phyloP scores from a whole-genome alignment of 2,888 invertebrate species.

The Crioceris asparagi region DNA sequence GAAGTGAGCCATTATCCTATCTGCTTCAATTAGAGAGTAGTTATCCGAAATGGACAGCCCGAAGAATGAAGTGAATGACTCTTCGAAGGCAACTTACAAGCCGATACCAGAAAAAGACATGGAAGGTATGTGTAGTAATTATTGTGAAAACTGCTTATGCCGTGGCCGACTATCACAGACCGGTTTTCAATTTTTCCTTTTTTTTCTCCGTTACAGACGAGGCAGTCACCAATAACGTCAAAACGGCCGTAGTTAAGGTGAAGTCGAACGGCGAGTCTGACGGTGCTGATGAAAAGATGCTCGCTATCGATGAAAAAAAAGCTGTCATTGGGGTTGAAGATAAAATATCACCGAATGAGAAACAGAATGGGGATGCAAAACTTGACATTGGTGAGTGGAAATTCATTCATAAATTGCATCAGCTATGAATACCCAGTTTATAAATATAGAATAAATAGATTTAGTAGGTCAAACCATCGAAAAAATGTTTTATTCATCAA shows the following conservation, averaged over 20 bases:
- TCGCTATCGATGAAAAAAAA: conserved; percentile 46
- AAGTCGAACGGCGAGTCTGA: conserved; percentile 39
- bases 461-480: no score
- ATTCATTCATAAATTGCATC: conserved; percentile 1
- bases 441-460: no score
- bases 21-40: no score
- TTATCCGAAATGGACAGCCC: no score
- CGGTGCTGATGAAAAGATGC: conserved; percentile 62
- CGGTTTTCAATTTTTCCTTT: conserved; percentile 7
- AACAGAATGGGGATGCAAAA: conserved; percentile 80
- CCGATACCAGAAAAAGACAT: conserved; percentile 47
- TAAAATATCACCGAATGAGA: conserved; percentile 39
- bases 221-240: conserved; percentile 29
- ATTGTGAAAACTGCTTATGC: neutral
- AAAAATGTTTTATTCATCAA: no score
- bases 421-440: no score
- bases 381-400: conserved; percentile 60
- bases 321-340: conserved; percentile 33
- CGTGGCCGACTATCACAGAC: conserved; percentile 1
- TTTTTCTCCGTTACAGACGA: conserved; percentile 21
- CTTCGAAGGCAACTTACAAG: conserved; percentile 42
- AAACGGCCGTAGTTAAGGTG: conserved; percentile 37
- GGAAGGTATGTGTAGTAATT: conserved; percentile 34
- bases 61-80: no score
- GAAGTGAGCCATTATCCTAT: no score